Base-by-base conservation (phyloP, 2,113 vertebrate genomes). In the Ifrita kowaldi region DNA sequence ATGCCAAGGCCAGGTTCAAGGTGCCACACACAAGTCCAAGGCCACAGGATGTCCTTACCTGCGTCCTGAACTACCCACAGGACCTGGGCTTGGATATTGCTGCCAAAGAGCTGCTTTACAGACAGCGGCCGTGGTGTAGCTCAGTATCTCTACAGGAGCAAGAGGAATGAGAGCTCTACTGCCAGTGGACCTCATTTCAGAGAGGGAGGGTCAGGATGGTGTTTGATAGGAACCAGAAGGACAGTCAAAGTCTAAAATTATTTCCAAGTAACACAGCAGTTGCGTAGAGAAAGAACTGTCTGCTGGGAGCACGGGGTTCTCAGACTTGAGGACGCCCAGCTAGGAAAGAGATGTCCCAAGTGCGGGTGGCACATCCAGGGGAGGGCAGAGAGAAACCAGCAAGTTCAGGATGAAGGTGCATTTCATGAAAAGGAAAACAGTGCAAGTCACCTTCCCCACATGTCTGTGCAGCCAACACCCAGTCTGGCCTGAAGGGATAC, bases 201-300 rank as follows among this genome's bases (percentile, higher is more conserved):
- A 50, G 7, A 44, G 13, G 11, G 17, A 60, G 17, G 4, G 46
- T 20, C 3, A 4, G 35, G 39, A 42, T 1, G 1, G 17, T 7
- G 32, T 32, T 32, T 11, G 18, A 18, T 0, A 68, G 57, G 53
- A 69, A 32, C 16, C 8, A 81, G 21, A 59, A 42, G 24, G 20
- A 47, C 2, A 14, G 28, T 3, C 24, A 69, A 64, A 60, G 9
- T 20, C 11, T 65, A 19, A 32, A 75, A 16, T 56, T 7, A 60
- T 41, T 77, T 71, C 41, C 16, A 35, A 23, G 3, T 4, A 5
- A 65, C 20, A 21, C 41, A 56, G 59, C 33, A 75, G 84, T 23
- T 24, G 16, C 0, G 0, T 0, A 42, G 26, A 56, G 64, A n/a
- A 59, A 16, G 5, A 44, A 33, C 18, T 59, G 49, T 22, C 18